phyloP scores from a whole-genome alignment of 2,113 vertebrate species.

The Gallinago media region DNA sequence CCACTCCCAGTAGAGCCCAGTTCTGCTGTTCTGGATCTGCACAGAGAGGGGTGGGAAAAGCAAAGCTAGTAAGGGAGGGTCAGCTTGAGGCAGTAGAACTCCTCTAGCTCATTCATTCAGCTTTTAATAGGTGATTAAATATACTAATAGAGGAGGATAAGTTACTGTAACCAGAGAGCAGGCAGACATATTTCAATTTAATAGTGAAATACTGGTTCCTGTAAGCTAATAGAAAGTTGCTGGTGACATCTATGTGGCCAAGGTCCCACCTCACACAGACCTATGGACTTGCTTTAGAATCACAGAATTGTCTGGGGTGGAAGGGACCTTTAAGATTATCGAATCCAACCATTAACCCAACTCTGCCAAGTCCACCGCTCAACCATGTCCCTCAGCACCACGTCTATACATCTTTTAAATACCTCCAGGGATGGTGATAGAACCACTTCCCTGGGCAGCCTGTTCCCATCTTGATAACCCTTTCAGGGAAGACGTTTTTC shows the following conservation, averaged over 20 bases:
- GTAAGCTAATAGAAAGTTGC: neutral
- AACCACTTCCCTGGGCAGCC: neutral
- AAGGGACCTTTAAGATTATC: neutral
- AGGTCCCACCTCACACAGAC: neutral
- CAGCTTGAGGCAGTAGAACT: neutral
- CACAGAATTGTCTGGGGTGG: neutral
- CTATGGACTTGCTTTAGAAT: neutral
- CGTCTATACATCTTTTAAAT: neutral
- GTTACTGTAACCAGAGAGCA: neutral
- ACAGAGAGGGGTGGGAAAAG: neutral
- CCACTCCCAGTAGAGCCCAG: accelerated
- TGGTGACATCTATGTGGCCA: neutral
- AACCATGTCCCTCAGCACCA: neutral
- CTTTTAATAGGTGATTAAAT: neutral
- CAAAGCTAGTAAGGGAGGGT: neutral
- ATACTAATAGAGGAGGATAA: neutral
- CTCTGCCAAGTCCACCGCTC: neutral
- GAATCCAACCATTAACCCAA: no score
- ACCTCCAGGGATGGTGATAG: neutral
- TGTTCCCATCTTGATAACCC: neutral
- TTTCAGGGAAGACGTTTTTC: neutral
- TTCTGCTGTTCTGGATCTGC: neutral
- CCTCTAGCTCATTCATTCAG: neutral
- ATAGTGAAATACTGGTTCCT: neutral
- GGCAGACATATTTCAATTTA: neutral